Base-by-base conservation (phyloP, 2,113 vertebrate genomes). In the Stictonetta naevosa region DNA sequence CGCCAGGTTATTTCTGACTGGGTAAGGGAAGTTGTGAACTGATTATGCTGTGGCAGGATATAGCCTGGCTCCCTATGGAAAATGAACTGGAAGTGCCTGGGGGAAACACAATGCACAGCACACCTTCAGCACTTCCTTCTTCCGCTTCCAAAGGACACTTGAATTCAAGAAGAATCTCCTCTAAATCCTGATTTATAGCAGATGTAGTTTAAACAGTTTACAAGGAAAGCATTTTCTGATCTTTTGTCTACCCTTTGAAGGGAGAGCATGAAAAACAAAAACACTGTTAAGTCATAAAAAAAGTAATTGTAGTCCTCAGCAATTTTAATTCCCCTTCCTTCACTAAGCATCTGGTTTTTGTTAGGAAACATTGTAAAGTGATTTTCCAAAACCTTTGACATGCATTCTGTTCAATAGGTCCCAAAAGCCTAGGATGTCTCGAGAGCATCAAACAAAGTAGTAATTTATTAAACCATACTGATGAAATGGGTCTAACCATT, bases 321-420 rank as follows among this genome's bases (percentile, higher is more conserved):
- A 95, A 91, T 74, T 94, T 93, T 87, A 72, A 92, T 92, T 89
- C 74, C 22, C 38, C 4, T 87, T 91, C 89, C 84, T 73, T 87
- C 29, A 44, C 77, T 63, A 64, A 75, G 68, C 95, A 97, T 93
- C 89, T 96, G 95, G 2, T 5, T 68, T 95, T 92, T 89, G 84
- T 95, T 87, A 95, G 71, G 68, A 95, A 86, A 89, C 91, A 82
- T 62, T 85, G 20, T 59, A 72, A 91, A 93, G 83, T 44, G 1
- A 86, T 92, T 95, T 97, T 95, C 86, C 74, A 93, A 89, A 92
- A 48, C 80, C 94, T 95, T 33, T 91, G 82, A 95, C 87, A 56
- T 40, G 80, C 64, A 60, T 80, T 90, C 73, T 60, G 25, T 60
- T 91, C 91, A 92, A 48, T 1, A 75, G 18, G 42, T 52, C 68